Evolutionary conservation across 1,140 invertebrate species (phyloP), one percentile per base, ranked within the genome.

Genomic region (Drosophila carrolli): DNA sequence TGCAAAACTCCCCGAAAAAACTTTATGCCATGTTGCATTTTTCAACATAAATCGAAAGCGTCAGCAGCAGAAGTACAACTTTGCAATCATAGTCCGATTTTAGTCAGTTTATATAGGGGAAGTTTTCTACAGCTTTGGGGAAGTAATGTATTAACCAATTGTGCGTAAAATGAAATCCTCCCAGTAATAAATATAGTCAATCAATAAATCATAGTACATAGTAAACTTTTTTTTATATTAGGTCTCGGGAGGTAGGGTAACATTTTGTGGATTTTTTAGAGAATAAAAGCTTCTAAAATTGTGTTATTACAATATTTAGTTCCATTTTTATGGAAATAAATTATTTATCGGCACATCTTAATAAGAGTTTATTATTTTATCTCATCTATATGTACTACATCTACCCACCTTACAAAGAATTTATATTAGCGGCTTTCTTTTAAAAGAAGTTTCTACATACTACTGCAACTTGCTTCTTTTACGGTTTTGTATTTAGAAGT

Each of bases 11-110:
- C 44, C 38, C 47, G 50, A 50, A 57, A 51, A 68, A 81, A 85
- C 60, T 78, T 85, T 78, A 53, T 77, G 83, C 83, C 62, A 51
- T 82, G 70, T 75, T 82, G 83, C 83, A 82, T 72, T 78, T 78
- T 86, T 75, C 43, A 81, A 66, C 82, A 85, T 82, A 85, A 85
- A 78, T 85, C 83, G 74, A 63, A 81, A 60, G 70, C 75, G 80
- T 83, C 80, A 82, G 80, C 63, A 70, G 41, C 80, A 86, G 60
- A 62, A 56, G 44, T 40, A 53, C 58, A 75, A 84, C 56, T 80
- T 83, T 74, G 40, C 61, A 44, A 72, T 62, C 61, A 78, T 71
- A 43, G 63, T 54, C 57, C 62, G 51, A 44, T 71, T 58, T 71
- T 71, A 56, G 37, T 71, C 58, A 56, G 29, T 19, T 14, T 47